Base-by-base conservation (phyloP, 2,113 vertebrate species). In the Athene cunicularia region DNA sequence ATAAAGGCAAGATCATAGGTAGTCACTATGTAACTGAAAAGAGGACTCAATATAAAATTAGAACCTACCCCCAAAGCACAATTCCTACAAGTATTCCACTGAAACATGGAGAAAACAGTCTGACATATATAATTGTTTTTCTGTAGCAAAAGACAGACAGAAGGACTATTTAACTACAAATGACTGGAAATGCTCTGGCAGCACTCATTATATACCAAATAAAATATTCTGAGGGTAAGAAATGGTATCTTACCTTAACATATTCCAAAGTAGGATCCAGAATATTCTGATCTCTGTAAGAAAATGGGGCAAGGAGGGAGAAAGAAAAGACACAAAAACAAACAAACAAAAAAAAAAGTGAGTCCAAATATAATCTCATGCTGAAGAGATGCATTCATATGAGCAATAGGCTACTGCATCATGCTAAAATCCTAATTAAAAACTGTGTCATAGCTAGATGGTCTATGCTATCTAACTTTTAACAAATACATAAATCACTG, bases 181-280 rank as follows among this genome's bases (percentile, higher is more conserved):
- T 37, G 30, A 71, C 68, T 59, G 33, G 27, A 95, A 96, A 93
- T 45, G 32, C 30, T 75, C 52, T 80, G 28, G 26, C 47, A 75
- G 12, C 58, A 12, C 27, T 39, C 21, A 5, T 32, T 81, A 58
- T 24, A 62, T 11, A 82, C 2, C 2, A 10, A 68, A 59, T 41
- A 35, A 47, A 59, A 22, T 41, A 82, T 66, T 45, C 59, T 50
- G 16, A 74, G 28, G 4, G 35, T 88, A 90, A 86, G 73, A 96
- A 88, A 53, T 10, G 20, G 47, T 41, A 77, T 74, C 98, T 96
- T 99, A 99, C 99, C 99, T 99, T 99, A 83, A 99, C 99, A 76
- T 99, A 99, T 73, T 99, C 99, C 98, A 98, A 88, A 11, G 98
- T 41, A 81, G 98, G 93, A 89, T 99, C 98, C 97, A 98, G 95